Conservation (phyloP, 2,888 invertebrate species). For the Operophtera brumata region DNA sequence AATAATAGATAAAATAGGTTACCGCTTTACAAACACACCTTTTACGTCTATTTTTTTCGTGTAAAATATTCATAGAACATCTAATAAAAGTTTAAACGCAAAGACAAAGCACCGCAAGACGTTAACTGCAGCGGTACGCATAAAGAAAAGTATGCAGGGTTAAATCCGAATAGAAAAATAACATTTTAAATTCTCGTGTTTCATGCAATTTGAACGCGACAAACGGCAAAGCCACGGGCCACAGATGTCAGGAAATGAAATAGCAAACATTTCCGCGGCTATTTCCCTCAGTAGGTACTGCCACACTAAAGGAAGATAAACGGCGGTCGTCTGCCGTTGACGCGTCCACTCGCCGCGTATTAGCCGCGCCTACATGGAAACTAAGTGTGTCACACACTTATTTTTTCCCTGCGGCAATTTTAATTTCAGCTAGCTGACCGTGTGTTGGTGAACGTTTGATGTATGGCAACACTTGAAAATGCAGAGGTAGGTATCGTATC, state of each 20-base stretch:
- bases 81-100: background rate
- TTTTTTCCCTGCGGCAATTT: slow-evolving; percentile 74
- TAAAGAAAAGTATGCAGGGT: slow-evolving; percentile 9
- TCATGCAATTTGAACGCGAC: slow-evolving; percentile 30
- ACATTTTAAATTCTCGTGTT: slow-evolving; percentile 28
- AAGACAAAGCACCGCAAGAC: slow-evolving; percentile 3
- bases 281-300: slow-evolving; percentile 70
- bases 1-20: no score
- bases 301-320: slow-evolving; percentile 74
- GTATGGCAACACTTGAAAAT: slow-evolving; percentile 59
- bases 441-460: slow-evolving; percentile 63
- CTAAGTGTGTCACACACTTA: slow-evolving; percentile 75
- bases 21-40: no score
- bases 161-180: slow-evolving; percentile 14
- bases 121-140: slow-evolving; percentile 20
- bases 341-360: slow-evolving; percentile 74
- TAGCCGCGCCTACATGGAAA: slow-evolving; percentile 71
- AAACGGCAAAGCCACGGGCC: slow-evolving; percentile 24
- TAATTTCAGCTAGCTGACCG: slow-evolving; percentile 75
- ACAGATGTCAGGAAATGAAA: slow-evolving; percentile 56
- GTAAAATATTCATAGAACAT: no score
- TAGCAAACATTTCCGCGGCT: slow-evolving; percentile 69
- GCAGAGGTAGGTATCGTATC: slow-evolving; percentile 31
- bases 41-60: no score
- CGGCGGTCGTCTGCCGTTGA: slow-evolving; percentile 69